Evolutionary conservation across 2,797 vertebrate genomes (phyloP), one percentile per base, ranked within the genome.

Genomic region (Halcyon chelicuti): DNA sequence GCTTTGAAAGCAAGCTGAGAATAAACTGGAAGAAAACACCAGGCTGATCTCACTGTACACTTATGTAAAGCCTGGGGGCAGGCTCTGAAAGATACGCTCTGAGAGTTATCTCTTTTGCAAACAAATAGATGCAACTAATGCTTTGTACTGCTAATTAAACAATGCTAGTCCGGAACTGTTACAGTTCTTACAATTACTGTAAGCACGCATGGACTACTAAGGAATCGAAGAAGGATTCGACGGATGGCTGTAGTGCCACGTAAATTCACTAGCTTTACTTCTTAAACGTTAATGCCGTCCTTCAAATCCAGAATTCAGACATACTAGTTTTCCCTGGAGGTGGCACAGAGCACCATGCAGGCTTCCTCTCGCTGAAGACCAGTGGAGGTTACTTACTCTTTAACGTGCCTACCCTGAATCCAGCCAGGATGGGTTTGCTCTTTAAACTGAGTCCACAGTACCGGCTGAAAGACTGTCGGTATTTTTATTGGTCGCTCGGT

Each of bases 1-100:
- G 65, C 29, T 95, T 94, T 89, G 65, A 96, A 93, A 96, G 88
- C 39, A 86, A 71, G 68, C 65, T 72, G 61, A 86, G 51, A 92
- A 72, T 22, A 55, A 89, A 83, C 75, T 42, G 85, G 73, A 86
- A 73, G 63, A 61, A 86, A 95, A 71, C 44, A 33, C 14, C 3
- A 7, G 20, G 44, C 1, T 81, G 62, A 86, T 85, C 29, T 73
- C 83, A 35, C 44, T 16, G 33, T 9, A 81, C 37, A 19, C 80
- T 88, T 78, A 72, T 0, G 2, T 6, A 67, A 86, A 95, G 83
- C 76, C 86, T 39, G 19, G 9, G 47, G 90, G 44, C 63, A 94
- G 74, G 47, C 42, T 75, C 62, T 47, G 49, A 54, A 87, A 78
- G 49, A 55, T 3, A 4, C 12, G 9, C 44, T 58, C 61, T 11